Conservation (phyloP, 1,140 invertebrate genomes). For the Lepidurus arcticus region DNA sequence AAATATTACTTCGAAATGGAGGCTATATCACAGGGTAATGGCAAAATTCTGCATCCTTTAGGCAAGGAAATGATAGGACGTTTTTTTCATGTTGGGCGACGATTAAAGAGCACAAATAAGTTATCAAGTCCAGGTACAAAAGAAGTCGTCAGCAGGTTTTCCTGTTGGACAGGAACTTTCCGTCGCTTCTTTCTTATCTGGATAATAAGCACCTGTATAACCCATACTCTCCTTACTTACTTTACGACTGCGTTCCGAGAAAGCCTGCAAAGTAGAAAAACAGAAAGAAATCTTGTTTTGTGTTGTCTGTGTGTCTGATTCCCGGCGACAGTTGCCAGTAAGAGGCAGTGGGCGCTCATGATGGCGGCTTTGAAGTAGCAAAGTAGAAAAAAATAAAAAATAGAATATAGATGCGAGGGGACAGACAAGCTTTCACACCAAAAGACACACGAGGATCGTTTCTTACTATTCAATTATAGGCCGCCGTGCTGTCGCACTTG, state of each 20-base stretch:
- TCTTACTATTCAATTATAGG: conserved; percentile 12
- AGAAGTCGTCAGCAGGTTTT: not conserved
- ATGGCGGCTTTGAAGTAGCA: not conserved
- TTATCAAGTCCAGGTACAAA: conserved; percentile 3
- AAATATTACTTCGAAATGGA: too few species aligned
- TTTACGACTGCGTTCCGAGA: not conserved
- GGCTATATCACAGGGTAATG: not conserved
- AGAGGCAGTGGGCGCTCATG: not conserved
- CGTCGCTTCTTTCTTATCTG: conserved; percentile 17
- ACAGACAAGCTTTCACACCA: conserved; percentile 5
- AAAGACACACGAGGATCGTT: not conserved
- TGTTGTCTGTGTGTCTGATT: conserved; percentile 1
- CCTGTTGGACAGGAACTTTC: not conserved
- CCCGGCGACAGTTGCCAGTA: conserved; percentile 2
- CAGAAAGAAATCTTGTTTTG: not conserved
- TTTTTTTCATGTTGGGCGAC: not conserved
- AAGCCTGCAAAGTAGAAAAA: not conserved
- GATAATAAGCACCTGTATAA: not conserved
- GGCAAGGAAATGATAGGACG: not conserved
- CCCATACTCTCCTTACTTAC: conserved; percentile 3
- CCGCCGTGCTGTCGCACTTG: conserved; percentile 2
- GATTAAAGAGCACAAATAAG: conserved; percentile 15
- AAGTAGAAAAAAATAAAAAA: not conserved
- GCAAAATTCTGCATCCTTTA: not conserved
- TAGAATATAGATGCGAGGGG: not conserved